phyloP scores from a whole-genome alignment of 2,113 vertebrate genomes.

The Saccopteryx bilineata region DNA sequence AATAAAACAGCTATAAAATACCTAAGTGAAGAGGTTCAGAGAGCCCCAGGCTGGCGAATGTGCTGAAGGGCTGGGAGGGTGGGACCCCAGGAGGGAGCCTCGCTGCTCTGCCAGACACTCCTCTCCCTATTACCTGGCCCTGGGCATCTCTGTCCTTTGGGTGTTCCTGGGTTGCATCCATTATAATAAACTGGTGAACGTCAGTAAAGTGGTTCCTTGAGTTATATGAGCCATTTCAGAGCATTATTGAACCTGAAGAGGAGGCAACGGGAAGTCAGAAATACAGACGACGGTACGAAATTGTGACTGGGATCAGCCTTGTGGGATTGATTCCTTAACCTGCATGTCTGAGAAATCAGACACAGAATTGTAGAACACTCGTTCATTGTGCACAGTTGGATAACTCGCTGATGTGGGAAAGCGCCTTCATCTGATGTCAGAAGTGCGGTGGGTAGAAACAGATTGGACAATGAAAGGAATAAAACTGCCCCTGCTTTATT shows the following conservation, averaged over 20 bases:
- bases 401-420: not conserved
- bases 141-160: not conserved
- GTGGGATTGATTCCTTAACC: not conserved
- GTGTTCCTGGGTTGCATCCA: not conserved
- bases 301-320: no score
- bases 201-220: not conserved
- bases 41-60: not conserved
- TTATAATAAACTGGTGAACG: not conserved
- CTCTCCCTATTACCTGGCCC: no score
- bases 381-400: not conserved
- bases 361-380: not conserved
- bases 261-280: not conserved
- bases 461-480: not conserved
- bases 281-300: not conserved
- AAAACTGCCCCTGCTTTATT: not conserved
- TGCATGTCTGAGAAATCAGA: not conserved
- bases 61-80: not conserved
- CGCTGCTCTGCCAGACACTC: rapidly evolving
- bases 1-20: not conserved
- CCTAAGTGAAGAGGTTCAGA: not conserved
- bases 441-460: not conserved
- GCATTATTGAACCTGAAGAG: not conserved
- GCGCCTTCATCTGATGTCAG: not conserved
- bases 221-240: not conserved
- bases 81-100: not conserved